A percentile compares a stretch with the other conserved stretches of the same genome.
Evolutionary conservation across 53 echinoderm and acorn worm species (phyloP).

Genomic region (Holothuria leucospilota): DNA sequence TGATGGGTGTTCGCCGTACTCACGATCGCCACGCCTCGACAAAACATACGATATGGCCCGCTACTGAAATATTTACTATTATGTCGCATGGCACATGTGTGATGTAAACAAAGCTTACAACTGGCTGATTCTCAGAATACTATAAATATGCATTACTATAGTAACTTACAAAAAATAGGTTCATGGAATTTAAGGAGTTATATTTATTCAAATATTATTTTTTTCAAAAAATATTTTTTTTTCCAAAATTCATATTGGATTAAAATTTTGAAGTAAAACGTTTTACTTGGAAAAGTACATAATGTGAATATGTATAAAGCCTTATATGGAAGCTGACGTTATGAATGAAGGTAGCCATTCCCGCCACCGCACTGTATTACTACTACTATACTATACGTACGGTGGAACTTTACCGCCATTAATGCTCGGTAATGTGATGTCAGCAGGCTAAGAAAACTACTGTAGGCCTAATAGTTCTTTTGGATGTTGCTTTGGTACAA

Average conservation of each 20-base stretch:
- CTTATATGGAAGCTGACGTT: slow-evolving; percentile 24
- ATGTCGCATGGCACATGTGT: no score
- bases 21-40: no score
- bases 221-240: not conserved
- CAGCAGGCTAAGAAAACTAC: no score
- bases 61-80: no score
- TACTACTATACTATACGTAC: not conserved
- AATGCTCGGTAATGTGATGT: not conserved
- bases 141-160: slow-evolving; percentile 23
- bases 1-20: no score
- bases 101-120: no score
- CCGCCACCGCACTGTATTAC: not conserved
- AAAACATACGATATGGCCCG: no score
- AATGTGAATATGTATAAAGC: slow-evolving; percentile 9
- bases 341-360: slow-evolving; percentile 21
- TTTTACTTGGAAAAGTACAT: no score
- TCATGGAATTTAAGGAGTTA: not conserved
- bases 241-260: not conserved
- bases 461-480: no score
- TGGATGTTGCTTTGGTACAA: no score
- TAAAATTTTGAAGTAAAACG: not conserved
- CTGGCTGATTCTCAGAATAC: not conserved
- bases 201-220: not conserved
- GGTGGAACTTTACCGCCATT: not conserved
- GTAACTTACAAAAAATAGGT: not conserved